Base-by-base conservation (phyloP, 2,797 vertebrate genomes). In the Jordanella pulchra region DNA sequence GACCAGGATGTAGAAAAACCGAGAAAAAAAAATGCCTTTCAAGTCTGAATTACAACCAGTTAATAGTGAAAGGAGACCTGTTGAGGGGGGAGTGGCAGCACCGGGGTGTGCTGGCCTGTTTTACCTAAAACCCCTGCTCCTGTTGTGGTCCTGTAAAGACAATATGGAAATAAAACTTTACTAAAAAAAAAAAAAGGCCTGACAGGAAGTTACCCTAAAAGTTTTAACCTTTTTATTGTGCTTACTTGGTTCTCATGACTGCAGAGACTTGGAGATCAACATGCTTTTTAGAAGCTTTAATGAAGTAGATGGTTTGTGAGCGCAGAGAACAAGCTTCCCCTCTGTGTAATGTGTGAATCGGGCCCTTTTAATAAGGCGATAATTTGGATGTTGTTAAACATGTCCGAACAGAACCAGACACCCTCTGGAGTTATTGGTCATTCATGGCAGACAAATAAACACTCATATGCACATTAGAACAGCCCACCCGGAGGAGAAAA, bases 31-130 rank as follows among this genome's bases (percentile, higher is more conserved):
- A 87, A 27, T 87, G 70, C 80, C 89, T 93, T 93, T 93, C 81
- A 87, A 84, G 87, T 86, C 82, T 89, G 90, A 91, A 93, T 92
- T 91, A 95, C 91, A 82, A 89, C 85, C 85, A 87, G 83, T 92
- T 93, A 93, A 94, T 94, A 94, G 93, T 94, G 84, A 92, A 93
- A 91, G 88, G 79, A 87, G 89, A 89, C 92, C 89, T 90, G 89
- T 73, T 85, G 91, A 91, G 91, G 89, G 84, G 81, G 89, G 87
- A 86, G 90, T 72, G 84, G 89, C 77, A 14, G 85, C 39, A 44
- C 60, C 42, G 60, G 58, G 39, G 39, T 64, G 39, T 64, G 60
- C 39, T 15, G 47, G 67, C 74, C 82, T 76, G 45, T 3, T 23
- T 45, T 48, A 32, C 58, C 47, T 60, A 0, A 42, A 39, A 7